A percentile compares a stretch with the other conserved stretches of the same genome.
These are phyloP conservation scores for Noctua fimbriata DNA, from an alignment of 2,888 invertebrate genomes.

Conservation along the genomic window DNA sequence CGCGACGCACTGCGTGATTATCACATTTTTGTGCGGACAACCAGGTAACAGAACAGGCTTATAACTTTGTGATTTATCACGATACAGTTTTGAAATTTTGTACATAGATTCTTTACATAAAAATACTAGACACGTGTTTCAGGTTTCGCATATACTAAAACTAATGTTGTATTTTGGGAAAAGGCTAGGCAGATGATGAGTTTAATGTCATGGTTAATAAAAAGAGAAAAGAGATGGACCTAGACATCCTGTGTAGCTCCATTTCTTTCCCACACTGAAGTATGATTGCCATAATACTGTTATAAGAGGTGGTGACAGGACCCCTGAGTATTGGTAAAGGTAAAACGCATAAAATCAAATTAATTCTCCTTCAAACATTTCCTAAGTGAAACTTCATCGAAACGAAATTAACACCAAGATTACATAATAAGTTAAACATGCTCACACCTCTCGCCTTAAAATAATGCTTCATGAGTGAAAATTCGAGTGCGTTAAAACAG, in stretches of 20 bases:
- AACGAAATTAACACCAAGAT: conserved; percentile 22
- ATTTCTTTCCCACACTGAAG: neutral
- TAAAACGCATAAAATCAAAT: neutral
- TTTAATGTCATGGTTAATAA: too few species aligned
- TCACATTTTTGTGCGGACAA: too few species aligned
- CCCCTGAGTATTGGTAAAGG: neutral
- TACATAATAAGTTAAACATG: conserved; percentile 24
- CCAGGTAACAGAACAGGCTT: too few species aligned
- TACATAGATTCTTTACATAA: too few species aligned
- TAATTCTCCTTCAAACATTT: neutral
- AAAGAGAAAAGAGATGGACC: neutral
- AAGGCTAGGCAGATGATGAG: neutral
- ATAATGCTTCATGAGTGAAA: conserved; percentile 58
- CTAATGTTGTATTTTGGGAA: too few species aligned
- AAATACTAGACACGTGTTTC: too few species aligned
- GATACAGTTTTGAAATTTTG: too few species aligned
- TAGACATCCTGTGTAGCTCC: neutral
- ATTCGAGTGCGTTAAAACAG: conserved; percentile 67
- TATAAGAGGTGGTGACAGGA: neutral
- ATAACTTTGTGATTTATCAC: too few species aligned
- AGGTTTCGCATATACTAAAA: too few species aligned
- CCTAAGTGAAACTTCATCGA: neutral
- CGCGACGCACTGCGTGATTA: too few species aligned
- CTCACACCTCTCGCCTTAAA: conserved; percentile 55
- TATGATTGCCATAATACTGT: neutral